These are phyloP conservation scores for Eupithecia insigniata DNA, from an alignment of 2,888 invertebrate species.

Conservation along the genomic window DNA sequence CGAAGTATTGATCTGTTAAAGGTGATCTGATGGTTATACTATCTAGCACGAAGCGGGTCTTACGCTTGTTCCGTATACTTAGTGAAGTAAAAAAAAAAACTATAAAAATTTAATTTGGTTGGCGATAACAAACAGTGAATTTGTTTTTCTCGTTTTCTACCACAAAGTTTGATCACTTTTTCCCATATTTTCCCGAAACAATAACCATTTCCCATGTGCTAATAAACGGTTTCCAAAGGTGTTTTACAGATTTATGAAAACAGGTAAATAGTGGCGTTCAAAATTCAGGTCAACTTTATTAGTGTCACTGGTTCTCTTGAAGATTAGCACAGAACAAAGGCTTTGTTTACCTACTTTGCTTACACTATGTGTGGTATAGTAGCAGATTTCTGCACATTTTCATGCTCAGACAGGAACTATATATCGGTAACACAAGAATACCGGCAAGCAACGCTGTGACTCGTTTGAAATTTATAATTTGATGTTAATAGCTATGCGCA, in stretches of 20 bases:
- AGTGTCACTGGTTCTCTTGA: slow-evolving; percentile 20
- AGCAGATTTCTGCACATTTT: background rate
- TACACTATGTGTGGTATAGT: background rate
- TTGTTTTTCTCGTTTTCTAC: background rate
- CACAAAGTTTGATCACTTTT: background rate
- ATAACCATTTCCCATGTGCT: background rate
- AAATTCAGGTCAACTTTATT: slow-evolving; percentile 12
- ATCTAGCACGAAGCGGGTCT: background rate
- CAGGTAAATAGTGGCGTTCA: background rate
- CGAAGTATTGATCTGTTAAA: background rate
- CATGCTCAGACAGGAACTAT: slow-evolving; percentile 18
- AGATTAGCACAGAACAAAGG: slow-evolving; percentile 10
- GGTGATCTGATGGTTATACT: background rate
- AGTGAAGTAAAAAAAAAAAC: background rate
- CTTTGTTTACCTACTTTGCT: background rate
- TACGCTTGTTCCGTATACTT: background rate
- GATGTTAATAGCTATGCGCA: slow-evolving; percentile 51
- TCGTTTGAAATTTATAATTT: slow-evolving; percentile 53
- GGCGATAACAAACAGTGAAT: background rate
- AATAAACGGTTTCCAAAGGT: background rate
- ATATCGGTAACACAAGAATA: slow-evolving; percentile 41
- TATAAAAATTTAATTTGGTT: background rate
- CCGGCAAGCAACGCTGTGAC: slow-evolving; percentile 42
- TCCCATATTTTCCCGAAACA: background rate
- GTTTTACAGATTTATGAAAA: background rate